These are phyloP conservation scores for Caenorhabditis sp. DNA, from an alignment of 2,888 invertebrate species.

Conservation along the genomic window DNA sequence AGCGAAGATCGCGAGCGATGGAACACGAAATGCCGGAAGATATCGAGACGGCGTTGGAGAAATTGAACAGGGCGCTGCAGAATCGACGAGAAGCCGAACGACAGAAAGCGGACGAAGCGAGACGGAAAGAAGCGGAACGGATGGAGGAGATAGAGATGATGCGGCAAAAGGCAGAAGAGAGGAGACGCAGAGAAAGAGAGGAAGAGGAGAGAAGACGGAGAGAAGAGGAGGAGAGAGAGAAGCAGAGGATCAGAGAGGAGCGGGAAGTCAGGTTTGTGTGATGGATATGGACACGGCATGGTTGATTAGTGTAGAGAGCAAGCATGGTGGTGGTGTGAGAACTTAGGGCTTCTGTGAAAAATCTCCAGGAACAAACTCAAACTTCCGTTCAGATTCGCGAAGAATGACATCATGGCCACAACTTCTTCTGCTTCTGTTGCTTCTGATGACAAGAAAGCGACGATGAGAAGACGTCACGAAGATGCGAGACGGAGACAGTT, in stretches of 20 bases:
- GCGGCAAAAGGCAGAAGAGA: conserved; percentile 51
- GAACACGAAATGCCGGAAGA: conserved; percentile 67
- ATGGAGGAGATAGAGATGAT: conserved; percentile 56
- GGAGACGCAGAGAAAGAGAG: conserved; percentile 50
- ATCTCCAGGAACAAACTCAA: background rate
- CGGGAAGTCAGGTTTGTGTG: conserved; percentile 56
- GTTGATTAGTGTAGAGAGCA: conserved; percentile 28
- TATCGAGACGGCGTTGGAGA: conserved; percentile 63
- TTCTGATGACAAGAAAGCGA: conserved; percentile 57
- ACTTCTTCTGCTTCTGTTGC: conserved; percentile 46
- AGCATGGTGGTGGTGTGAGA: conserved; percentile 58
- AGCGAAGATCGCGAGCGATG: conserved; percentile 34
- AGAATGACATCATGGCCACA: conserved; percentile 32
- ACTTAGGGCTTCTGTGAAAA: background rate
- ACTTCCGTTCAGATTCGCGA: conserved; percentile 43
- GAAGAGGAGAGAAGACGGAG: conserved; percentile 31
- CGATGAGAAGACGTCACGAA: conserved; percentile 67
- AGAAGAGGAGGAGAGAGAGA: conserved; percentile 44
- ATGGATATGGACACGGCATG: background rate
- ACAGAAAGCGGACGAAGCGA: conserved; percentile 52
- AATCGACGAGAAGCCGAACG: conserved; percentile 47
- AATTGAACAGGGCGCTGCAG: conserved; percentile 51
- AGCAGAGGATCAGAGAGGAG: conserved; percentile 38
- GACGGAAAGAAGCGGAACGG: conserved; percentile 53
- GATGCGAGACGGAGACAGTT: conserved; percentile 69